Evolutionary conservation across 1,140 invertebrate species (phyloP).

Genomic region (Atta colombica): DNA sequence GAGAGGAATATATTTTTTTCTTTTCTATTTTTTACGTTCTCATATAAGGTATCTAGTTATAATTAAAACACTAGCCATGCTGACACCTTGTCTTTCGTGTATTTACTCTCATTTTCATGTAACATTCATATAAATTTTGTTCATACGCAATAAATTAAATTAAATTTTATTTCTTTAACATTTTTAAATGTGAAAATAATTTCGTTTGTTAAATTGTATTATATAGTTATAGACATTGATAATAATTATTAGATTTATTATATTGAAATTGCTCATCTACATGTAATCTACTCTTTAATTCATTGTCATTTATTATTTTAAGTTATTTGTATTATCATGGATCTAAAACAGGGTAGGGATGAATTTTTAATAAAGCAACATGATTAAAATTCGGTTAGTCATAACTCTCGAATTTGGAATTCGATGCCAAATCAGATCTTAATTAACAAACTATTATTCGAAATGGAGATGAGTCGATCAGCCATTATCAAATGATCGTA

Average conservation of each 20-base stretch:
- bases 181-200: not conserved
- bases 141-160: too few relatives aligned
- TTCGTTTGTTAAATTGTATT: not conserved
- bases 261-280: slow-evolving; percentile 16
- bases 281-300: not conserved
- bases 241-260: not conserved
- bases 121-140: too few relatives aligned
- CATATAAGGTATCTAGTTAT: too few relatives aligned
- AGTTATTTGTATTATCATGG: not conserved
- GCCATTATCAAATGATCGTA: slow-evolving; percentile 60
- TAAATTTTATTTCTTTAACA: not conserved
- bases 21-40: too few relatives aligned
- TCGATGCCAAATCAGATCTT: slow-evolving; percentile 49
- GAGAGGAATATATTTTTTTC: not conserved
- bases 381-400: slow-evolving; percentile 59
- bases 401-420: slow-evolving; percentile 37
- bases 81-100: too few relatives aligned
- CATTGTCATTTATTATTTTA: not conserved
- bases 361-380: slow-evolving; percentile 10
- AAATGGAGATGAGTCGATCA: slow-evolving; percentile 52
- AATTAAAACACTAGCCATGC: too few relatives aligned
- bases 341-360: not conserved
- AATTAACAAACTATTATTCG: slow-evolving; percentile 68
- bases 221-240: not conserved
- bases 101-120: too few relatives aligned